phyloP scores from a whole-genome alignment of 2,888 invertebrate species.

The Neocrepidodera transversa region DNA sequence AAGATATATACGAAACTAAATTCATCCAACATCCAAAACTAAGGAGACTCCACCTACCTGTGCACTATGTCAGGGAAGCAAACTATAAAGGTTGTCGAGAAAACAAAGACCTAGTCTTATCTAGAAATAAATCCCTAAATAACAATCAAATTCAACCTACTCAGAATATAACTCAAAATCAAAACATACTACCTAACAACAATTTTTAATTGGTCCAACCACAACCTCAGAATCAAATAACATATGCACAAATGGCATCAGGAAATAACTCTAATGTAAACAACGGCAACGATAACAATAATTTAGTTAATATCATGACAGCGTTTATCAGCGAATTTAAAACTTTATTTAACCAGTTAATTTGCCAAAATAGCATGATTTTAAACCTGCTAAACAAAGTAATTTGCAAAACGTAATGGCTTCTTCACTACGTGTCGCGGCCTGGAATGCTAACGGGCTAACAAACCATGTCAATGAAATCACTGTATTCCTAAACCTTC shows the following conservation, averaged over 20 bases:
- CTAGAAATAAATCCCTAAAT: slow-evolving; percentile 1
- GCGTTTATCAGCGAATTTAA: neutral
- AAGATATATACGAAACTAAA: slow-evolving; percentile 3
- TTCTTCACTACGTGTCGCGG: neutral
- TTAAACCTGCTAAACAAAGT: slow-evolving; percentile 4
- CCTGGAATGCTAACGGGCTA: neutral
- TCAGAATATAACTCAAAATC: neutral
- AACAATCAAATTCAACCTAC: neutral
- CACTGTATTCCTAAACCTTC: neutral
- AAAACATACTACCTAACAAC: neutral
- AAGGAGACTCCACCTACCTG: slow-evolving; percentile 16
- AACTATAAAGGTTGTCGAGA: slow-evolving; percentile 30
- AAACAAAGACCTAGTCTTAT: slow-evolving; percentile 17
- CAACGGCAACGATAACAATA: neutral
- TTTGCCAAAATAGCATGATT: neutral
- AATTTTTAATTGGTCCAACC: neutral
- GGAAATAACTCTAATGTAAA: neutral
- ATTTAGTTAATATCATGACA: neutral
- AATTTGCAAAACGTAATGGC: slow-evolving; percentile 5
- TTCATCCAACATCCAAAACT: slow-evolving; percentile 10
- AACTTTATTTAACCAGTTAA: slow-evolving; percentile 3
- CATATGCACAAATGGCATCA: slow-evolving; percentile 1
- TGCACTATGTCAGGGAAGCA: slow-evolving; percentile 15
- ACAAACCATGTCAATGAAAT: slow-evolving; percentile 5
- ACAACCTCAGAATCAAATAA: slow-evolving; percentile 3